phyloP scores from a whole-genome alignment of 2,113 vertebrate genomes.

The Siniperca knerii region DNA sequence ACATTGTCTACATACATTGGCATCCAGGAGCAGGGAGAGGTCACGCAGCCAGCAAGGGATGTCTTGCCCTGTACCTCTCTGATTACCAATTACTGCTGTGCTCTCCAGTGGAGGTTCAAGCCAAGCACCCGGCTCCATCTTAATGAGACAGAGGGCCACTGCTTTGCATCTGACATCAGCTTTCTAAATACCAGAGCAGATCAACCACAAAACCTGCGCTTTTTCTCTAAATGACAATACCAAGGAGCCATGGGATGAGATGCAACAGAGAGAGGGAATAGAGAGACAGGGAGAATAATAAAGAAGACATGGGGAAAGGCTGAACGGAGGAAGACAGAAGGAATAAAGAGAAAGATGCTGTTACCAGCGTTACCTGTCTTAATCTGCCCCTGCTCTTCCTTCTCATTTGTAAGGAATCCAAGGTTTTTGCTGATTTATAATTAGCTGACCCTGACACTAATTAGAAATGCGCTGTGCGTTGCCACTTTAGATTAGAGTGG shows the following conservation, averaged over 20 bases:
- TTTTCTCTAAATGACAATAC: slow-evolving; percentile 47
- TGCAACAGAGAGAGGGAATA: neutral
- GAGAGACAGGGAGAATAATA: neutral
- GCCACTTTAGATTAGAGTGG: slow-evolving; percentile 68
- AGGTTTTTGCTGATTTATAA: slow-evolving; percentile 78
- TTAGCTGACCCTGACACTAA: slow-evolving; percentile 77
- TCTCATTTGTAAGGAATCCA: slow-evolving; percentile 75
- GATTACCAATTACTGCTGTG: slow-evolving; percentile 72
- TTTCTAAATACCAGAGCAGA: slow-evolving; percentile 64
- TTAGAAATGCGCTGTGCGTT: slow-evolving; percentile 69
- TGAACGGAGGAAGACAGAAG: slow-evolving; percentile 26
- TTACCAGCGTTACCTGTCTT: slow-evolving; percentile 37
- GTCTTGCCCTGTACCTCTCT: slow-evolving; percentile 37
- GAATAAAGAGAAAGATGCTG: slow-evolving; percentile 31
- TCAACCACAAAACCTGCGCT: slow-evolving; percentile 35
- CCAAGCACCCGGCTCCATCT: slow-evolving; percentile 38
- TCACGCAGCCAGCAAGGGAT: slow-evolving; percentile 41
- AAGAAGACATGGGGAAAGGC: slow-evolving; percentile 12
- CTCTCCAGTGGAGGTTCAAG: slow-evolving; percentile 53
- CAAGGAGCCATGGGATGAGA: slow-evolving; percentile 19
- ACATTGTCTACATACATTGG: slow-evolving; percentile 10
- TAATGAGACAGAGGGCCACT: slow-evolving; percentile 66
- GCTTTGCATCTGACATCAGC: slow-evolving; percentile 57
- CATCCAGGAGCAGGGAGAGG: slow-evolving; percentile 42
- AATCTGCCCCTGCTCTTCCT: neutral